Evolutionary conservation across 2,888 invertebrate genomes (phyloP), one percentile per base, ranked within the genome.

Genomic region (Dione juno): DNA sequence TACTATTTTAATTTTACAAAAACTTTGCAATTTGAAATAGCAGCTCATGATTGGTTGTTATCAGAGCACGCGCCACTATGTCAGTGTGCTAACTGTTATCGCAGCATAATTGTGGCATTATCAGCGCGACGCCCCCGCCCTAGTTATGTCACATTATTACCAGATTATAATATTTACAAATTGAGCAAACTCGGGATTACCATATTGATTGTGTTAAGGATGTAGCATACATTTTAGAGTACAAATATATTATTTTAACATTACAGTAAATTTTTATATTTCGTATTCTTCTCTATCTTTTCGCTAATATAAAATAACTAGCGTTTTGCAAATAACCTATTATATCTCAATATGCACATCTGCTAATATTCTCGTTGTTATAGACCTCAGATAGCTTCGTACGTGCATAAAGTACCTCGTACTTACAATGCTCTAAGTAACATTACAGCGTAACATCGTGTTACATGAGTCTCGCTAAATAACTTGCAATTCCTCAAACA

Each of bases 11-110:
- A n/a, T n/a, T n/a, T n/a, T n/a, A n/a, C n/a, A n/a, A n/a, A n/a
- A n/a, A n/a, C n/a, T n/a, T n/a, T n/a, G n/a, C n/a, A n/a, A n/a
- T n/a, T n/a, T n/a, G n/a, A n/a, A n/a, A n/a, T n/a, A n/a, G n/a
- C n/a, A n/a, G n/a, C n/a, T n/a, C n/a, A 45, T 35, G 3, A 7
- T 28, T 13, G 13, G 13, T 16, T 21, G 59, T 48, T 67, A 67
- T 67, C 52, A 28, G 58, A 66, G 73, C 71, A 74, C 70, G 70
- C 66, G 71, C 57, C 73, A 76, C 70, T 76, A 65, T 73, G 77
- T 76, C 75, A 77, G 45, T 75, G 69, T 72, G 76, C 59, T 54
- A 61, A 11, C 35, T 11, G 28, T 19, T 59, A 59, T 21, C 59
- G 43, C 28, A 28, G 59, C 59, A 43, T 59, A 21, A 59, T 5